Evolutionary conservation across 2,888 invertebrate genomes (phyloP).

Genomic region (Dilophus febrilis): DNA sequence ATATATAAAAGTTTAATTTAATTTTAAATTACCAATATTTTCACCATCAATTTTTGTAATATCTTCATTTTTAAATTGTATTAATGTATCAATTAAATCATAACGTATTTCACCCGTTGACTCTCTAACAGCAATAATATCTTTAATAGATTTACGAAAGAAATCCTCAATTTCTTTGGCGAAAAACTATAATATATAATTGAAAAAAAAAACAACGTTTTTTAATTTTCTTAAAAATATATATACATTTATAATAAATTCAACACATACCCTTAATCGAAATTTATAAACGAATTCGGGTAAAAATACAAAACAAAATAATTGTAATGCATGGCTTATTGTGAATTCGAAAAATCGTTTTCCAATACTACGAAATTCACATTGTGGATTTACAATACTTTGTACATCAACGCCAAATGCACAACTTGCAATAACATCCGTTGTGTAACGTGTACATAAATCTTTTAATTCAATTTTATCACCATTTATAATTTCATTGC

Average conservation of each 20-base stretch:
- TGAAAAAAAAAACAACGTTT: no score
- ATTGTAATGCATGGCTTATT: constrained; percentile 17
- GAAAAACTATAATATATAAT: neutral
- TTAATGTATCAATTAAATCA: constrained; percentile 32
- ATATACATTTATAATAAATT: no score
- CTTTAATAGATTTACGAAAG: constrained; percentile 26
- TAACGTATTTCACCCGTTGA: constrained; percentile 24
- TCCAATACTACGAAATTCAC: constrained; percentile 22
- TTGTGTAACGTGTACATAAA: constrained; percentile 19
- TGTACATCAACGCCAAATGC: constrained; percentile 25
- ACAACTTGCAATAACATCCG: constrained; percentile 24
- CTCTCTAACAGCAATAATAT: constrained; percentile 28
- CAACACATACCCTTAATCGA: constrained; percentile 14
- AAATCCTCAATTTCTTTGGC: constrained; percentile 15
- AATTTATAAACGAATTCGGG: constrained; percentile 19
- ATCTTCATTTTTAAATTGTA: constrained; percentile 23
- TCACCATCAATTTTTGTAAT: neutral
- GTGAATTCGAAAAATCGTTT: constrained; percentile 15
- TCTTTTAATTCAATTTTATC: constrained; percentile 21
- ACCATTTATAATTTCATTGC: no score
- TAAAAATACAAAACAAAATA: constrained; percentile 20
- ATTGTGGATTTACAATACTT: constrained; percentile 21
- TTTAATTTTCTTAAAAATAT: no score
- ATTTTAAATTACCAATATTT: no score
- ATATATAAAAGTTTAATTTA: no score